Base-by-base conservation (phyloP, 2,797 vertebrate genomes). In the Apodemus agrarius region DNA sequence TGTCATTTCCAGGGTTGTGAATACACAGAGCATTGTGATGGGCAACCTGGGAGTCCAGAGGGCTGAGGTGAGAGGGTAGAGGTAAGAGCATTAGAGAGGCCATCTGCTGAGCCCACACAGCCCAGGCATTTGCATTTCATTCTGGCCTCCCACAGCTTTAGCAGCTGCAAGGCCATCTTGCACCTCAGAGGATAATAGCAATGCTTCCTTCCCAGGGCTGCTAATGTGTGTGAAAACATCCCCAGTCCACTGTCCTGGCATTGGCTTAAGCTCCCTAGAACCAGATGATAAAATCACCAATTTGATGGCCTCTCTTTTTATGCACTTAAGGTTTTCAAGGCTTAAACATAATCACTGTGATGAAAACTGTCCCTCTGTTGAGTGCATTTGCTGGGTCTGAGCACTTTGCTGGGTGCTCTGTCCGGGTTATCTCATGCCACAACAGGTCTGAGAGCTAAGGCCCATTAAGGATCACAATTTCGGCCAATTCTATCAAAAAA, bases 311-410 rank as follows among this genome's bases (percentile, higher is more conserved):
- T 94, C 37, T 59, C 54, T 34, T n/a, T 83, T 83, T 90, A 81
- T 83, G 63, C 93, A 94, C 91, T 94, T 93, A 81, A 79, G 43
- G 89, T 93, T 96, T 97, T 88, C 46, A 76, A 93, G 79, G 49
- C 86, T 91, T 86, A 88, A 94, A 78, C 61, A 78, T 87, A 65
- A 91, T 90, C 86, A 74, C 76, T 3, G 7, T 43, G 86, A 89
- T 91, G 80, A 61, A 81, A 78, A 69, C 79, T 12, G 72, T 76
- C 72, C 74, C 43, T 78, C 88, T 65, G 74, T 65, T 90, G 75
- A 52, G 52, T 59, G 43, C 83, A 9, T 72, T 65, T 57, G 21
- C 69, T 52, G 6, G 31, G 26, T 22, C 34, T 54, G 86, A 91
- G 91, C 87, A 89, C 19, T 97, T 81, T 78, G 29, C 89, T 54